phyloP scores from a whole-genome alignment of 2,113 vertebrate species.

The Erinaceus europaeus region DNA sequence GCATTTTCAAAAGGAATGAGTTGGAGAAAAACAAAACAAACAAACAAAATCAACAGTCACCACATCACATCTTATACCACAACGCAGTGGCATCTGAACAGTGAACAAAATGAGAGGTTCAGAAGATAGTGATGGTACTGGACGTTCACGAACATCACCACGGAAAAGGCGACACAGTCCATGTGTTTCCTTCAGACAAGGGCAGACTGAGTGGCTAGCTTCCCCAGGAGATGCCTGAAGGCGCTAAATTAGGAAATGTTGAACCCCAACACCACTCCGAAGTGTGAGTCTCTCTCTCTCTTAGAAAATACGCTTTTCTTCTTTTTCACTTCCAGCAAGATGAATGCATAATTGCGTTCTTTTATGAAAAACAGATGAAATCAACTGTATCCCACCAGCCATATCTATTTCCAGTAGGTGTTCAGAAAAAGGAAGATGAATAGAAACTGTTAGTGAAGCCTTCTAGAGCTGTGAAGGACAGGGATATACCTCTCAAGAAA shows the following conservation, averaged over 20 bases:
- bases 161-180: too few species aligned
- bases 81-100: neutral
- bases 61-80: neutral
- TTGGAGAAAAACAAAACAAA: constrained; percentile 5
- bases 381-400: neutral
- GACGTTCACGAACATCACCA: neutral
- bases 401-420: neutral
- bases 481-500: neutral
- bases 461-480: neutral
- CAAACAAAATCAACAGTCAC: too few species aligned
- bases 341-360: neutral
- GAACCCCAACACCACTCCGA: neutral
- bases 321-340: constrained; percentile 19
- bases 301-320: neutral
- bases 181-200: rapidly evolving
- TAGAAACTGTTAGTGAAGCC: neutral
- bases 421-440: neutral
- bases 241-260: neutral
- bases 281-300: neutral
- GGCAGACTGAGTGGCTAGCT: neutral
- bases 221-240: neutral
- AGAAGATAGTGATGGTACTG: rapidly evolving
- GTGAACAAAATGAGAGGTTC: neutral
- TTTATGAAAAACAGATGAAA: neutral
- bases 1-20: constrained; percentile 38